Evolutionary conservation across 1,140 invertebrate genomes (phyloP).

Genomic region (Calliopsis andreniformis): DNA sequence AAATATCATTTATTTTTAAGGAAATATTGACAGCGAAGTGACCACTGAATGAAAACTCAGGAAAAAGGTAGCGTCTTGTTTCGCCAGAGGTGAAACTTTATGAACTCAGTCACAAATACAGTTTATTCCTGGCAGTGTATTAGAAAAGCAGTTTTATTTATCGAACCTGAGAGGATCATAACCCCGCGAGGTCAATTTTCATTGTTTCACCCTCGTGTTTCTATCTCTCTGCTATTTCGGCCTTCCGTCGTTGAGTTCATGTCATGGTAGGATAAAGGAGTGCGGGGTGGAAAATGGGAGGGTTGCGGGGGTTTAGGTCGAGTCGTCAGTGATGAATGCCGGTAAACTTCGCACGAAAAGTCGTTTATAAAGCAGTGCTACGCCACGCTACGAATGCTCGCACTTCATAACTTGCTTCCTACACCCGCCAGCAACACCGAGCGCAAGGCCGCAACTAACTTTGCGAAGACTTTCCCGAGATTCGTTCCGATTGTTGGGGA

Average conservation of each 20-base stretch:
- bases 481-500: slow-evolving; percentile 38
- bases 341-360: slow-evolving; percentile 77
- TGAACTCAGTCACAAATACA: neutral
- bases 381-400: slow-evolving; percentile 72
- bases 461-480: slow-evolving; percentile 58
- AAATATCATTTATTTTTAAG: neutral
- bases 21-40: neutral
- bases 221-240: slow-evolving; percentile 56
- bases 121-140: neutral
- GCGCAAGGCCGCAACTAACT: slow-evolving; percentile 59
- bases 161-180: neutral
- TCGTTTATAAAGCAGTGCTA: slow-evolving; percentile 77
- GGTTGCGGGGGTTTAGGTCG: slow-evolving; percentile 49
- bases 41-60: neutral
- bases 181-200: slow-evolving; percentile 49
- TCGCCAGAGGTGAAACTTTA: no score
- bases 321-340: slow-evolving; percentile 75
- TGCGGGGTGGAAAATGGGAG: slow-evolving; percentile 19
- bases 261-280: slow-evolving; percentile 59
- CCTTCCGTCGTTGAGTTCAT: slow-evolving; percentile 49
- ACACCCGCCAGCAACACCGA: slow-evolving; percentile 46
- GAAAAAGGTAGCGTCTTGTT: no score
- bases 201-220: slow-evolving; percentile 49
- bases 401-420: slow-evolving; percentile 76
- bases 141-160: slow-evolving; percentile 25